Conservation (phyloP, 2,888 invertebrate genomes). For the Cheilosia scutellata region DNA sequence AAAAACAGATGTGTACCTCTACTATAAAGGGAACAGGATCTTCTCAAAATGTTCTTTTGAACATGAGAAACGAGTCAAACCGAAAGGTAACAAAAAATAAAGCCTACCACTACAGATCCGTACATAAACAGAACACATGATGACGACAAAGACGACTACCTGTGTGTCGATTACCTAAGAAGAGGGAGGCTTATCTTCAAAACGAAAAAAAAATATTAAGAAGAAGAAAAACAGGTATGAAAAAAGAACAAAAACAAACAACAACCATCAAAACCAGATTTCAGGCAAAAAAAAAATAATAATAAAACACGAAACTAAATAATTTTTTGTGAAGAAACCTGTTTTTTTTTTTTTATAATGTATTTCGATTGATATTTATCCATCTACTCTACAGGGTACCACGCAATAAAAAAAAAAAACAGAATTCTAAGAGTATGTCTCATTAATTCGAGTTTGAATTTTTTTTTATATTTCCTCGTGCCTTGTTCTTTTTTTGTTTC, state of each 20-base stretch:
- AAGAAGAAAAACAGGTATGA: constrained; percentile 46
- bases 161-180: constrained; percentile 67
- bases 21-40: constrained; percentile 58
- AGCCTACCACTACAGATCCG: constrained; percentile 28
- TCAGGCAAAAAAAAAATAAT: constrained; percentile 31
- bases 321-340: constrained; percentile 41
- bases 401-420: constrained; percentile 51
- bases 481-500: constrained; percentile 8
- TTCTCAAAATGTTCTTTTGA: constrained; percentile 36
- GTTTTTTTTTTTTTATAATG: constrained; percentile 42
- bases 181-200: constrained; percentile 68
- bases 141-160: constrained; percentile 50
- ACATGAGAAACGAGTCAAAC: constrained; percentile 14
- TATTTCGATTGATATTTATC: constrained; percentile 62
- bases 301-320: constrained; percentile 22
- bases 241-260: constrained; percentile 57
- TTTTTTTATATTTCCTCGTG: constrained; percentile 30
- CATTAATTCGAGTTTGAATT: constrained; percentile 57
- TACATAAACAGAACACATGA: constrained; percentile 7
- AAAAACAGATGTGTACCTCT: constrained; percentile 1
- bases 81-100: constrained; percentile 16
- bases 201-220: constrained; percentile 20
- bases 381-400: constrained; percentile 54
- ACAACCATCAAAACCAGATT: constrained; percentile 60
- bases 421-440: constrained; percentile 57